Base-by-base conservation (phyloP, 2,797 vertebrate genomes). In the Delichon dasypus region DNA sequence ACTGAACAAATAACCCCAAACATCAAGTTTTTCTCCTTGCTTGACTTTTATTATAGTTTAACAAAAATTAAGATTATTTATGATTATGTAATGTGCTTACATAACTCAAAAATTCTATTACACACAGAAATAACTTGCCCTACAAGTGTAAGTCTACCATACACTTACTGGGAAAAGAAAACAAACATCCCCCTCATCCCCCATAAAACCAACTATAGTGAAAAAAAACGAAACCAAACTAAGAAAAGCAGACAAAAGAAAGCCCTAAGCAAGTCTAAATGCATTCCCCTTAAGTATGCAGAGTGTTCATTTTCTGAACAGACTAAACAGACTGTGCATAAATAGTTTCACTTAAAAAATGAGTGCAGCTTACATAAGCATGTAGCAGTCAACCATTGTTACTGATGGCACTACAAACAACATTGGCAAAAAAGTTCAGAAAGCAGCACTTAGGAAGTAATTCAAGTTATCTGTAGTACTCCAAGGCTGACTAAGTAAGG, bases 321-420 rank as follows among this genome's bases (percentile, higher is more conserved):
- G 40, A 42, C 40, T 42, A 82, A 91, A 68, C 44, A 94, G 74
- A 34, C 27, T 65, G 55, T 50, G 57, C 70, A 92, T 45, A 84
- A 93, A 79, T 55, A 87, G 62, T 82, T 95, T 79, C 57, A 76
- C 61, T 91, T 87, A 36, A 91, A 90, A 93, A 87, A 82, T 11
- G 19, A 94, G 16, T 40, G n/a, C 77, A 88, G 30, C 21, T 93
- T 91, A 88, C 7, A 10, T 67, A 93, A 95, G 44, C 40, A 88
- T 7, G 23, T 38, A 29, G n/a, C 45, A 86, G 40, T 76, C 47
- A 90, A 88, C 19, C 20, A 45, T 82, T 92, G 89, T 79, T 89
- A 82, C 20, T 54, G 34, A 74, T 13, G 45, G 45, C 30, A 90
- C 50, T 48, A 76, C 30, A 82, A 79, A 12, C 29, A 80, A 76